Evolutionary conservation across 2,888 invertebrate species (phyloP).

Genomic region (Tenthredo mesomela): DNA sequence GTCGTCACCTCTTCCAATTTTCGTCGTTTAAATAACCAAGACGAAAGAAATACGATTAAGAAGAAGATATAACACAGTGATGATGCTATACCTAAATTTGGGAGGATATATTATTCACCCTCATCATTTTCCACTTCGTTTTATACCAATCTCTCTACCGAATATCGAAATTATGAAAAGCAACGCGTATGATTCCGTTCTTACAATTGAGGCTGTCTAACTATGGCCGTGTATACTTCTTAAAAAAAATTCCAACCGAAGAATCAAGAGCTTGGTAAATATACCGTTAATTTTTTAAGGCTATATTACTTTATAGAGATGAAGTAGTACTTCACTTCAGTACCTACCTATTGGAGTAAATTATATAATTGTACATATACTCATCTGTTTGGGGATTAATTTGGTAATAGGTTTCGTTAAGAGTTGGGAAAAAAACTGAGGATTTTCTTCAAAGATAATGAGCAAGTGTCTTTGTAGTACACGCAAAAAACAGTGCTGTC

Average conservation of each 20-base stretch:
- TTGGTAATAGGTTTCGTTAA: not conserved
- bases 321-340: too few species aligned
- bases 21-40: not conserved
- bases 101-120: not conserved
- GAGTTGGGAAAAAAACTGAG: not conserved
- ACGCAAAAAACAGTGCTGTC: too few species aligned
- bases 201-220: too few species aligned
- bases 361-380: not conserved
- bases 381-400: not conserved
- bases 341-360: too few species aligned
- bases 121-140: too few species aligned
- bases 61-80: not conserved
- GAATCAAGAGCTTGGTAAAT: not conserved
- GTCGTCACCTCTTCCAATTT: not conserved
- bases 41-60: not conserved
- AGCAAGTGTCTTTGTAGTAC: too few species aligned
- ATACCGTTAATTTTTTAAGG: not conserved
- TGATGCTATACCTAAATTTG: not conserved
- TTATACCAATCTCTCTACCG: too few species aligned
- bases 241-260: too few species aligned
- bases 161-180: too few species aligned
- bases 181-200: too few species aligned
- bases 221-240: too few species aligned
- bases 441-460: too few species aligned
- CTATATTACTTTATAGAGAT: not conserved